Base-by-base conservation (phyloP, 2,888 invertebrate genomes). In the Mythimna loreyi region DNA sequence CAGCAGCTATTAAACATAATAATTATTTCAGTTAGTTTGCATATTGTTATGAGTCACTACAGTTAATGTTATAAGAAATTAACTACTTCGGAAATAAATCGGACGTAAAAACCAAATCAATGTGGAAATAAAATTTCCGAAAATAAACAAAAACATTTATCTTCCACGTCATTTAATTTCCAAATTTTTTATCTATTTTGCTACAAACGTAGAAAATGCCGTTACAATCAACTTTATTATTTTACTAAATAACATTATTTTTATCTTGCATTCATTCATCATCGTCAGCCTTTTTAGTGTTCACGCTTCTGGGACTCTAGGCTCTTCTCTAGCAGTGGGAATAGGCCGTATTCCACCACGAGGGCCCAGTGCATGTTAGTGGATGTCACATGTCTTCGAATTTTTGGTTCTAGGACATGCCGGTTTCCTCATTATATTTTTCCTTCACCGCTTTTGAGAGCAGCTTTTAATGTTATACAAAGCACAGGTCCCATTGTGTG, bases 61-160 rank as follows among this genome's bases (percentile, higher is more conserved):
- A 11, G 11, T 30, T 21, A 28, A 23, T 36, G 21, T 5, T 8
- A 16, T 19, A 52, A 16, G 11, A 36, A 45, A 23, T 52, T n/a
- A 28, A 36, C 11, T 23, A 33, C 30, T 56, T 50, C 9, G 30
- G 49, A 70, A 68, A 50, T 9, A 69, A 28, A 69, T 16, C 1
- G n/a, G 5, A 49, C 23, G 19, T 30, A 50, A 43, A 53, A 58
- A 28, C n/a, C 40, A n/a, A 49, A n/a, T 43, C 11, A 9, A 30
- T 43, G 28, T 40, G 3, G 16, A 21, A n/a, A 36, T 47, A 9
- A 13, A 13, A 21, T 3, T 55, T 47, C 23, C n/a, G 8, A 33
- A 33, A 57, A 52, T 58, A 57, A 71, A 50, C 1, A 13, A 33
- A 40, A 50, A 43, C 9, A 28, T 52, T 43, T 28, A 47, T 5